Evolutionary conservation across 1,140 invertebrate species (phyloP).

Genomic region (Heterodera schachtii): DNA sequence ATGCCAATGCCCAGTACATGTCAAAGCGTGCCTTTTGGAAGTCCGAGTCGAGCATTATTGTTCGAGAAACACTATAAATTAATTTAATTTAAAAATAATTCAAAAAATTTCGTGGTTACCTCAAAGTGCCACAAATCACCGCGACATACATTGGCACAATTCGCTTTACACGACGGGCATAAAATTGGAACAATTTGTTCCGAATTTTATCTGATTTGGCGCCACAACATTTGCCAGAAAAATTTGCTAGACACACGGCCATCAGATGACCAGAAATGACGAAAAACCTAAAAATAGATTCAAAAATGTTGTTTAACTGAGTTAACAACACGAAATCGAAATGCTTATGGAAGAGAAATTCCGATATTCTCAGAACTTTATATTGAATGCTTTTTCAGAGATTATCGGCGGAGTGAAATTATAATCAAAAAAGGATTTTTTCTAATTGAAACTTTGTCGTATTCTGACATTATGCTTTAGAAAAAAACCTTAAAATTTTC

Average conservation of each 20-base stretch:
- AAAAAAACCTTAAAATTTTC: slow-evolving; percentile 28
- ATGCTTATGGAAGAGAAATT: too few relatives aligned
- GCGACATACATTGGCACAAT: slow-evolving; percentile 54
- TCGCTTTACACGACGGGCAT: slow-evolving; percentile 44
- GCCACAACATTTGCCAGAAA: neutral
- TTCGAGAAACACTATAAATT: slow-evolving; percentile 20
- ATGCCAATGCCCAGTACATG: slow-evolving; percentile 34
- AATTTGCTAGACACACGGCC: slow-evolving; percentile 38
- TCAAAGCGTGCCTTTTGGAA: slow-evolving; percentile 39
- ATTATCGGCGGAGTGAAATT: too few relatives aligned
- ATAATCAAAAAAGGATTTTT: too few relatives aligned
- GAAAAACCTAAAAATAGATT: slow-evolving; percentile 49
- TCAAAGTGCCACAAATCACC: slow-evolving; percentile 34
- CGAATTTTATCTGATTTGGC: neutral
- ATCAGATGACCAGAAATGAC: slow-evolving; percentile 58
- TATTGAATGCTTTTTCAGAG: too few relatives aligned
- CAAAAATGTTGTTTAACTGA: too few relatives aligned
- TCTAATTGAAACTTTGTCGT: too few relatives aligned
- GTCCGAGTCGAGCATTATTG: slow-evolving; percentile 28
- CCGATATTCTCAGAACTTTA: too few relatives aligned
- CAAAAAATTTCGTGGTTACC: slow-evolving; percentile 2
- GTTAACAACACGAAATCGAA: too few relatives aligned
- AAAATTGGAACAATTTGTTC: slow-evolving; percentile 33
- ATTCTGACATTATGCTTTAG: too few relatives aligned
- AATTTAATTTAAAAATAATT: slow-evolving; percentile 11